Conservation (phyloP, 2,888 invertebrate species). For the Tinea pellionella region DNA sequence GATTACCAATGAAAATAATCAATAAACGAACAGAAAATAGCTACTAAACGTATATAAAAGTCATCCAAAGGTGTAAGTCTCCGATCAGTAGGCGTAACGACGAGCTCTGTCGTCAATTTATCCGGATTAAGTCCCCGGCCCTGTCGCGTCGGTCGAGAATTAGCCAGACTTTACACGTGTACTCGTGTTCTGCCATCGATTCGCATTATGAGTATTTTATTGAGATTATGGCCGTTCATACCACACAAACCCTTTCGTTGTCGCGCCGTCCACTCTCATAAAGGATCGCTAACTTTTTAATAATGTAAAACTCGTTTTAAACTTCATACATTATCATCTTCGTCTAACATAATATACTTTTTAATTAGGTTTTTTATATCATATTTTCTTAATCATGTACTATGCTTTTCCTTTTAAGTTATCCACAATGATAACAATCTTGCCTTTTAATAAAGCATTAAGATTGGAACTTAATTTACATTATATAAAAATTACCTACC, state of each 20-base stretch:
- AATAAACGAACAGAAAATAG: neutral
- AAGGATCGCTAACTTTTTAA: conserved; percentile 6
- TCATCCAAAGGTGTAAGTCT: neutral
- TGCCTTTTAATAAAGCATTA: too few species aligned
- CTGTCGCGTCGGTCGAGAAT: conserved; percentile 16
- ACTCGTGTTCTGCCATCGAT: conserved; percentile 22
- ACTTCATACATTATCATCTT: too few species aligned
- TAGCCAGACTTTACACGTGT: conserved; percentile 23
- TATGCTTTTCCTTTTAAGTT: too few species aligned
- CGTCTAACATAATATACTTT: too few species aligned
- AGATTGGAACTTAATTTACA: too few species aligned
- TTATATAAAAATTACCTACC: too few species aligned
- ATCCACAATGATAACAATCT: too few species aligned
- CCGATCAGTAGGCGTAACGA: conserved; percentile 10
- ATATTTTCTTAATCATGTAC: too few species aligned
- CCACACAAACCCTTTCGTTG: neutral
- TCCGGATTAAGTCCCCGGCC: conserved; percentile 21
- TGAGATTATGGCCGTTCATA: conserved; percentile 21
- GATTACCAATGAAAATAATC: neutral
- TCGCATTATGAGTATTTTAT: conserved; percentile 26
- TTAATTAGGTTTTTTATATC: too few species aligned
- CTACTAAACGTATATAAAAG: neutral
- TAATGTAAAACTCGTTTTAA: neutral
- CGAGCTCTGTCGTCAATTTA: conserved; percentile 21
- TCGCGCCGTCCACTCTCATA: neutral